Percentiles rank a stretch among this genome's conserved stretches.
Evolutionary conservation across 2,888 invertebrate species (phyloP).

Genomic region (Diplolepis rosae): DNA sequence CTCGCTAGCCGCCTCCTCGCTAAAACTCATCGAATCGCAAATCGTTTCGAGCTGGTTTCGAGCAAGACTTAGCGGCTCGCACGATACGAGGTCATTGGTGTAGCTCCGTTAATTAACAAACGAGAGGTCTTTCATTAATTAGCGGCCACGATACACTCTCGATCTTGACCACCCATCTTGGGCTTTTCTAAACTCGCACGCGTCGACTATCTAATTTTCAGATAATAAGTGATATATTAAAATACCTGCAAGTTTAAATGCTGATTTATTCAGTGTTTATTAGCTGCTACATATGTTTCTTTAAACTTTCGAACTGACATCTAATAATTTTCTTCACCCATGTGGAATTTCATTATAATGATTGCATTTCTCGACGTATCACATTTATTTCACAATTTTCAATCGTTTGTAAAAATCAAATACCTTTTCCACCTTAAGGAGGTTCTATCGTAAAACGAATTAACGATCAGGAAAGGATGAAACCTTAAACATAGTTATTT

Average conservation of each 20-base stretch:
- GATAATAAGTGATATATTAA: background rate
- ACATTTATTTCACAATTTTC: background rate
- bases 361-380: background rate
- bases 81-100: conserved; percentile 45
- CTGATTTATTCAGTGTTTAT: background rate
- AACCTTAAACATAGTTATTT: too few species aligned
- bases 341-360: background rate
- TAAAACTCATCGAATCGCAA: conserved; percentile 38
- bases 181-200: conserved; percentile 38
- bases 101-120: conserved; percentile 55
- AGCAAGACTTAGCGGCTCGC: conserved; percentile 33
- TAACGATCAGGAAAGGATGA: too few species aligned
- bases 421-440: too few species aligned
- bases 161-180: conserved; percentile 51
- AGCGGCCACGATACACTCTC: conserved; percentile 53
- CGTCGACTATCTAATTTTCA: background rate
- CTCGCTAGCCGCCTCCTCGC: conserved; percentile 33
- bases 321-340: background rate
- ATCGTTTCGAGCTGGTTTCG: conserved; percentile 11
- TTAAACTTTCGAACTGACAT: background rate
- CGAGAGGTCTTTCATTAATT: conserved; percentile 51
- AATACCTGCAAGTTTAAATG: background rate
- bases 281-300: background rate
- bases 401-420: too few species aligned
- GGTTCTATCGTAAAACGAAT: too few species aligned